phyloP scores from a whole-genome alignment of 2,888 invertebrate genomes.

The Platycnemis pennipes region DNA sequence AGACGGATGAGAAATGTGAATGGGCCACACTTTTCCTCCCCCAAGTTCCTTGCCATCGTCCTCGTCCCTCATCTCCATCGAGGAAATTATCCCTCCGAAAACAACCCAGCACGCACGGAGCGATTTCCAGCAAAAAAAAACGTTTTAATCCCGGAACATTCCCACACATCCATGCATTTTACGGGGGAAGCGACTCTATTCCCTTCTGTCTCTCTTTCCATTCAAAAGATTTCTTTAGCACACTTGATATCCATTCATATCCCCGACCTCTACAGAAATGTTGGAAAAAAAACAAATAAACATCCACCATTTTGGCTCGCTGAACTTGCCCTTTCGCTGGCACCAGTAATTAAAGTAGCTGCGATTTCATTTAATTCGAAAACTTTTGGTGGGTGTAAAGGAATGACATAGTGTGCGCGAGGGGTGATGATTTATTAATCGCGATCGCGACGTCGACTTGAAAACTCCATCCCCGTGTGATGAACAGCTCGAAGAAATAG shows the following conservation, averaged over 20 bases:
- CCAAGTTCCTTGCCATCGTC: neutral
- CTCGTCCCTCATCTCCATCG: neutral
- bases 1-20: neutral
- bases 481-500: neutral
- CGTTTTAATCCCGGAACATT: neutral
- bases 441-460: constrained; percentile 9
- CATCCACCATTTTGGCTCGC: neutral
- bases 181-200: neutral
- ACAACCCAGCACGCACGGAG: neutral
- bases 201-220: neutral
- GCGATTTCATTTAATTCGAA: neutral
- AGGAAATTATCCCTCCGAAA: neutral
- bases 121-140: neutral
- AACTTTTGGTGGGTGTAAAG: neutral
- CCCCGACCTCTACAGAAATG: neutral
- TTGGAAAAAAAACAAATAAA: neutral
- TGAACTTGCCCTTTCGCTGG: neutral
- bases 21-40: neutral
- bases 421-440: neutral
- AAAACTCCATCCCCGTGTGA: neutral
- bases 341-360: neutral
- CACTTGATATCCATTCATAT: neutral
- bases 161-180: neutral
- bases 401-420: neutral
- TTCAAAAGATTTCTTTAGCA: neutral